These are phyloP conservation scores for Heterodera schachtii DNA, from an alignment of 1,140 invertebrate species.

Conservation along the genomic window DNA sequence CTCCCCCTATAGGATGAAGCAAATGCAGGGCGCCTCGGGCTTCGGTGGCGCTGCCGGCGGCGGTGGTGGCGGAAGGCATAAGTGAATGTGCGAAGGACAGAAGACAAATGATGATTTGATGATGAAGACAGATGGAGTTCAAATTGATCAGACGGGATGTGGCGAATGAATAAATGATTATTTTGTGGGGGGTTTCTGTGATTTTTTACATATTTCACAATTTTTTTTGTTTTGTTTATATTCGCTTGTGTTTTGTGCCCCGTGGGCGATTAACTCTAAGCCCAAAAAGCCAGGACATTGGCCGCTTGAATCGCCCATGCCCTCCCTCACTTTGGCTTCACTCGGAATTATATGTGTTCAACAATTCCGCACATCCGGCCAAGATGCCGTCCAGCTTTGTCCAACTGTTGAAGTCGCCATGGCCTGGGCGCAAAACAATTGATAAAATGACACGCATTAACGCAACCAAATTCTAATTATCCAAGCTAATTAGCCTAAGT, in stretches of 20 bases:
- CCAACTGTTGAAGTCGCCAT: slow-evolving; percentile 59
- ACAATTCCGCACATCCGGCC: slow-evolving; percentile 80
- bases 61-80: slow-evolving; percentile 32
- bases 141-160: no score
- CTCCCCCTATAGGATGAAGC: slow-evolving; percentile 38
- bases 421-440: slow-evolving; percentile 38
- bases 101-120: neutral
- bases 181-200: no score
- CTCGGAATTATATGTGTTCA: slow-evolving; percentile 78
- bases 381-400: slow-evolving; percentile 68
- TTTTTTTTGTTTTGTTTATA: no score
- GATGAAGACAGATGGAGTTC: neutral
- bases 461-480: no score
- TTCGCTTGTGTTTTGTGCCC: no score
- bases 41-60: slow-evolving; percentile 37
- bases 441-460: no score
- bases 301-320: neutral
- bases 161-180: no score
- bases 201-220: no score
- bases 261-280: no score
- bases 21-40: slow-evolving; percentile 47
- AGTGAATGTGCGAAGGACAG: neutral
- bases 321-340: slow-evolving; percentile 68
- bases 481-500: no score
- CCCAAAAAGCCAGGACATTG: no score